Percentiles rank a stretch among this genome's conserved stretches.
These are phyloP conservation scores for Polietes domitor DNA, from an alignment of 2,888 invertebrate genomes.

Conservation along the genomic window DNA sequence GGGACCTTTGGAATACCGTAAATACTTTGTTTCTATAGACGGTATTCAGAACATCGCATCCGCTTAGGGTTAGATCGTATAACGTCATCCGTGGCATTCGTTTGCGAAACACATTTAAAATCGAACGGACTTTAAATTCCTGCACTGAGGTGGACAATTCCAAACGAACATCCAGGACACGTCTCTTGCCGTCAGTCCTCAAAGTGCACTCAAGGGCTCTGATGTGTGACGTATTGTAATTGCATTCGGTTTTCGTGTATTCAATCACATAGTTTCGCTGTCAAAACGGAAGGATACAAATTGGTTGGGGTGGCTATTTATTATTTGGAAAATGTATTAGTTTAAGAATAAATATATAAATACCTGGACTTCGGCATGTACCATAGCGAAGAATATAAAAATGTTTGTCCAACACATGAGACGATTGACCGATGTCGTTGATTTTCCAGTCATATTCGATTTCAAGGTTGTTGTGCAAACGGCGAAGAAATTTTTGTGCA, in stretches of 20 bases:
- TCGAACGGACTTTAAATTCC: neutral
- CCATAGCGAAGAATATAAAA: too few relatives aligned
- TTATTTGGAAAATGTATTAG: too few relatives aligned
- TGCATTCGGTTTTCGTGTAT: neutral
- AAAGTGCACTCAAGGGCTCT: neutral
- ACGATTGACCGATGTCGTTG: too few relatives aligned
- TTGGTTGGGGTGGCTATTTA: too few relatives aligned
- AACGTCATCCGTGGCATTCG: neutral
- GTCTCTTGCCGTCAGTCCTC: neutral
- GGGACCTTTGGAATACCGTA: neutral
- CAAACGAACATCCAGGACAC: neutral
- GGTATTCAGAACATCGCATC: neutral
- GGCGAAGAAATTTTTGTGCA: too few relatives aligned
- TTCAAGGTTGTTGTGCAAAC: too few relatives aligned
- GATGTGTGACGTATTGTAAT: neutral
- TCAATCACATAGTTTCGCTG: neutral
- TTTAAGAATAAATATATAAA: too few relatives aligned
- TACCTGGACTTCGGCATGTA: too few relatives aligned
- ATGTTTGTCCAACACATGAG: too few relatives aligned
- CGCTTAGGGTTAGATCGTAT: neutral
- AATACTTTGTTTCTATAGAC: neutral
- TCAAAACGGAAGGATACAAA: neutral
- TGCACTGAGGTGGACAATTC: neutral
- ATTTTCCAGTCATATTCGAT: too few relatives aligned
- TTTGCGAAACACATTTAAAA: neutral